Conservation (phyloP, 2,888 invertebrate genomes). For the Plusia festucae region DNA sequence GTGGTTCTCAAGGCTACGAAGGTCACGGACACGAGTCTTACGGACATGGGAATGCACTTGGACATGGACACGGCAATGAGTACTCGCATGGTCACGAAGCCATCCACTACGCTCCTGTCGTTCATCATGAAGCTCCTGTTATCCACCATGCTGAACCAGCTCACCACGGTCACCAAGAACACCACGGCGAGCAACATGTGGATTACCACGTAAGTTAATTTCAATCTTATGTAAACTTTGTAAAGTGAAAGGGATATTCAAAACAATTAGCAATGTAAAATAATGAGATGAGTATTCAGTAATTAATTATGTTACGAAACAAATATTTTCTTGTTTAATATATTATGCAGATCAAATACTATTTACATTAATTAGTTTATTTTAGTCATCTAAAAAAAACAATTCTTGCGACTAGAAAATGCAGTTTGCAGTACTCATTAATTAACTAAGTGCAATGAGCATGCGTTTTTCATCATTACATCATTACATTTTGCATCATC, state of each 20-base stretch:
- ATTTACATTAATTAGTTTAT: too few species aligned
- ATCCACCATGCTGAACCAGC: slow-evolving; percentile 31
- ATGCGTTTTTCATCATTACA: too few species aligned
- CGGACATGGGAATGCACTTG: slow-evolving; percentile 45
- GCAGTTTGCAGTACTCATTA: too few species aligned
- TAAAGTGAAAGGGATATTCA: slow-evolving; percentile 1
- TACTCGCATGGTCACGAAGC: slow-evolving; percentile 50
- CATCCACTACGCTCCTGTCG: slow-evolving; percentile 44
- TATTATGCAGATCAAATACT: too few species aligned
- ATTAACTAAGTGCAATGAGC: too few species aligned
- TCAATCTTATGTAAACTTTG: neutral
- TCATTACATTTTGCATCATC: too few species aligned
- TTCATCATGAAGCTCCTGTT: slow-evolving; percentile 51
- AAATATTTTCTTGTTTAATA: neutral
- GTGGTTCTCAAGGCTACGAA: slow-evolving; percentile 6
- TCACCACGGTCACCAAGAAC: slow-evolving; percentile 41
- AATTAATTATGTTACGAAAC: neutral
- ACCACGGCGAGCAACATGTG: slow-evolving; percentile 65
- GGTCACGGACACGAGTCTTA: slow-evolving; percentile 23
- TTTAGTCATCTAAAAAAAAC: too few species aligned
- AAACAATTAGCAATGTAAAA: slow-evolving; percentile 1
- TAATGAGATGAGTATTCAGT: neutral
- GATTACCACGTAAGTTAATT: slow-evolving; percentile 71
- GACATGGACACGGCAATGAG: slow-evolving; percentile 43
- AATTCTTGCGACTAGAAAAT: too few species aligned